Conservation (phyloP, 2,888 invertebrate species). For the Caenorhabditis becei region DNA sequence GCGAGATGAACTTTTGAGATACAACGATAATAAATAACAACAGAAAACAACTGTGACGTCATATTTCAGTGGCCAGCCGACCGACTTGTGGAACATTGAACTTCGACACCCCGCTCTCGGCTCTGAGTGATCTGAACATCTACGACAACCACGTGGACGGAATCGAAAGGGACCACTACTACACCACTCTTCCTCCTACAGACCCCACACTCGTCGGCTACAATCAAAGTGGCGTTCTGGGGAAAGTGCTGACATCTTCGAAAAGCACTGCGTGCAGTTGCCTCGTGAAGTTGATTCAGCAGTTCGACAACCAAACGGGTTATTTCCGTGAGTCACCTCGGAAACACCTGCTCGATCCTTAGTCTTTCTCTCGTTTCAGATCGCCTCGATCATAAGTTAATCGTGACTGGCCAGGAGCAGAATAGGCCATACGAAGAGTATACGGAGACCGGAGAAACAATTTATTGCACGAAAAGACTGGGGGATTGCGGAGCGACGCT, state of each 20-base stretch:
- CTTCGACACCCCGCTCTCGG: constrained; percentile 47
- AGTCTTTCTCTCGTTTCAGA: constrained; percentile 52
- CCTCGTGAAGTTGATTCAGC: constrained; percentile 66
- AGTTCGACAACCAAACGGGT: constrained; percentile 68
- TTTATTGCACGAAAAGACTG: constrained; percentile 68
- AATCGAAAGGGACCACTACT: constrained; percentile 68
- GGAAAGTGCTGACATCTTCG: constrained; percentile 64
- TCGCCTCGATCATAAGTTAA: constrained; percentile 71
- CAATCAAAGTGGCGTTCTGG: constrained; percentile 60
- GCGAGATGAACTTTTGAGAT: no score
- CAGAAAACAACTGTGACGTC: no score
- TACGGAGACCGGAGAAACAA: constrained; percentile 59
- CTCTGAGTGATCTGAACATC: constrained; percentile 56
- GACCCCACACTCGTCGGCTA: constrained; percentile 47
- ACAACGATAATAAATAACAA: no score
- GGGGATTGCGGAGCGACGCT: constrained; percentile 73
- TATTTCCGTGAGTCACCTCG: constrained; percentile 60
- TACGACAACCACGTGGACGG: constrained; percentile 66
- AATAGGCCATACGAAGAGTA: constrained; percentile 68
- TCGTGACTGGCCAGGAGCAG: constrained; percentile 56
- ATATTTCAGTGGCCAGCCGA: constrained; percentile 35
- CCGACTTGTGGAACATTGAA: constrained; percentile 44
- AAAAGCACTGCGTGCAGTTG: constrained; percentile 66
- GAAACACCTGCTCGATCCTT: background rate
- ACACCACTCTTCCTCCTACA: constrained; percentile 60